These are phyloP conservation scores for Cydia fagiglandana DNA, from an alignment of 1,140 invertebrate species.

Conservation along the genomic window DNA sequence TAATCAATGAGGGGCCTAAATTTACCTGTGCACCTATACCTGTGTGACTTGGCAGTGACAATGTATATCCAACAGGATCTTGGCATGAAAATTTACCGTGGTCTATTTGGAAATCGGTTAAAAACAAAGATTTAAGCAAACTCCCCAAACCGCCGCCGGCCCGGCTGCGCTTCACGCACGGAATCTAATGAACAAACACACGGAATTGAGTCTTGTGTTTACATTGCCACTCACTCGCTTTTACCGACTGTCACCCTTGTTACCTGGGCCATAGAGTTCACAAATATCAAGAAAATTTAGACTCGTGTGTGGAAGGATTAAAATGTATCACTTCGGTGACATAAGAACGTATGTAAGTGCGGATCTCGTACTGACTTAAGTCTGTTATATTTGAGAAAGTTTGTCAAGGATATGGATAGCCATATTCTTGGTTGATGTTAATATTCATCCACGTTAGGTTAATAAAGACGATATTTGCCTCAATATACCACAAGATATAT, in stretches of 20 bases:
- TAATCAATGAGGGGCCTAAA: too few relatives aligned
- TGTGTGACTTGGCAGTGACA: too few relatives aligned
- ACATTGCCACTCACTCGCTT: slow-evolving; percentile 40
- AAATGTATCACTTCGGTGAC: background rate
- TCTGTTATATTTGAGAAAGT: background rate
- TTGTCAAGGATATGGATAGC: background rate
- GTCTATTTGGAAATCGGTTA: background rate
- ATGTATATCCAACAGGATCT: too few relatives aligned
- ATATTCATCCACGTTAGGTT: background rate
- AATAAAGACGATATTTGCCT: background rate
- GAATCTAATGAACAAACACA: slow-evolving; percentile 62
- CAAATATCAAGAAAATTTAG: background rate
- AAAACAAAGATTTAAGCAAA: background rate
- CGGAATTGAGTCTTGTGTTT: slow-evolving; percentile 61
- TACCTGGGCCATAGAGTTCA: background rate
- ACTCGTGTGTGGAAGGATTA: background rate
- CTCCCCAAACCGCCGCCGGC: background rate
- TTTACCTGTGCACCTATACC: too few relatives aligned
- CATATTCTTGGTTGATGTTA: background rate
- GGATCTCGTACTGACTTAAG: background rate
- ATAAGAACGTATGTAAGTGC: background rate
- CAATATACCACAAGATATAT: too few relatives aligned
- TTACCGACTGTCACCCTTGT: background rate
- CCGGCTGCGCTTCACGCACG: slow-evolving; percentile 16
- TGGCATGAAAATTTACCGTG: too few relatives aligned